Conservation (phyloP, 35 echinoderm and acorn worm species). For the Amphiura filiformis region DNA sequence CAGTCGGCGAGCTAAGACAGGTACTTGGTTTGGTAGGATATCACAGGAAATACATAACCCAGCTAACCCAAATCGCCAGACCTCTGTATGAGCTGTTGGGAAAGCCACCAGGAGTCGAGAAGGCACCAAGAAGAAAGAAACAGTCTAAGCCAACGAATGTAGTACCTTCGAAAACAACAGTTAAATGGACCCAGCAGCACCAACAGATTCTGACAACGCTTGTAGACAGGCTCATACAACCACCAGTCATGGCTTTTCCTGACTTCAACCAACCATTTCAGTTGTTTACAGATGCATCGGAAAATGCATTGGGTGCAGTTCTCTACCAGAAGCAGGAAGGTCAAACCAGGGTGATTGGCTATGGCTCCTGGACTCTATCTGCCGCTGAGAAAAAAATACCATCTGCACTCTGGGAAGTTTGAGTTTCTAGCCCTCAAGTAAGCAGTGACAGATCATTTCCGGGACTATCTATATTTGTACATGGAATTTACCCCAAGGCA, state of each 20-base stretch:
- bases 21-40: no score
- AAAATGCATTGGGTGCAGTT: conserved; percentile 19
- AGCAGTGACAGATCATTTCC: no score
- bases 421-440: no score
- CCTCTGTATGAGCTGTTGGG: background rate
- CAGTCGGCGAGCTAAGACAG: no score
- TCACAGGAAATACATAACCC: no score
- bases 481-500: no score
- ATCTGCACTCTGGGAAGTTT: conserved; percentile 43
- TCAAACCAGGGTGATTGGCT: conserved; percentile 23
- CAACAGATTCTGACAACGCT: conserved; percentile 18
- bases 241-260: conserved; percentile 39
- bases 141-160: background rate
- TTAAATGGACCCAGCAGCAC: conserved; percentile 21
- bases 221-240: background rate
- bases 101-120: background rate
- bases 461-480: no score
- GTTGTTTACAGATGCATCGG: conserved; percentile 48
- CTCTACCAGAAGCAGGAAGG: conserved; percentile 52
- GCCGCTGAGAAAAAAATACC: conserved; percentile 41
- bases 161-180: conserved; percentile 9
- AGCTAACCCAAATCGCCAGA: background rate
- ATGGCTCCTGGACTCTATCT: no score
- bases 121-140: background rate
- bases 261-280: conserved; percentile 34